These are phyloP conservation scores for Pseudotriccus pelzelni DNA, from an alignment of 2,797 vertebrate genomes.

Conservation along the genomic window DNA sequence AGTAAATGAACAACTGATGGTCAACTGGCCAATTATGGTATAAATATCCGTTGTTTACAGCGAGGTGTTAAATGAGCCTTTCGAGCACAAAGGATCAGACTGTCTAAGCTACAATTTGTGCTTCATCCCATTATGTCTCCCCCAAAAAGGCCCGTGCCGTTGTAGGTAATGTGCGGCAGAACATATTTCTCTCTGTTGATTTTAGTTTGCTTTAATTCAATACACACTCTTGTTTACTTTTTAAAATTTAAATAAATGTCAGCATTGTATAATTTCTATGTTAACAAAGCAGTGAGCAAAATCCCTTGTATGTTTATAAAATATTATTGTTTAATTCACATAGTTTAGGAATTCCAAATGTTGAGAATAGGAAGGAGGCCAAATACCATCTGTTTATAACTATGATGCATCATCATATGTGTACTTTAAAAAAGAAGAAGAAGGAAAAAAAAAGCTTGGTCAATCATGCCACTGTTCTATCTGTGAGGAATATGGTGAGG, in stretches of 20 bases:
- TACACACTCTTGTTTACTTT: constrained; percentile 86
- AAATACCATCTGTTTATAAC: constrained; percentile 89
- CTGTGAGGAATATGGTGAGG: constrained; percentile 73
- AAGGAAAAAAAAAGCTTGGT: constrained; percentile 71
- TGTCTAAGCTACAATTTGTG: constrained; percentile 77
- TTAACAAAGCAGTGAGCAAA: constrained; percentile 88
- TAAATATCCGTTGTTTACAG: constrained; percentile 79
- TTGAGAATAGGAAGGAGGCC: constrained; percentile 88
- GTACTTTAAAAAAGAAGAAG: constrained; percentile 78
- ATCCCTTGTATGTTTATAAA: constrained; percentile 89
- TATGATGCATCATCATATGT: constrained; percentile 85
- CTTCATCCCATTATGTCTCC: constrained; percentile 73
- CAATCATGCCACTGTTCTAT: constrained; percentile 81
- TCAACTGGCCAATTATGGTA: constrained; percentile 79
- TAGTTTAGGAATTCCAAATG: constrained; percentile 89
- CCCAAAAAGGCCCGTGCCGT: constrained; percentile 67
- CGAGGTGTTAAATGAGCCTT: constrained; percentile 77
- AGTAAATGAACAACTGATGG: constrained; percentile 72
- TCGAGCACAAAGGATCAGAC: constrained; percentile 74
- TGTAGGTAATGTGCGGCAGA: constrained; percentile 69
- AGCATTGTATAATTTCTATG: constrained; percentile 88
- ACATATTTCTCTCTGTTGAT: constrained; percentile 79
- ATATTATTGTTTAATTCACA: constrained; percentile 89
- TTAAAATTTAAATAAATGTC: constrained; percentile 89
- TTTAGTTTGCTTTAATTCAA: constrained; percentile 85